These are phyloP conservation scores for Sebastes taczanowskii DNA, from an alignment of 2,797 vertebrate species.

Conservation along the genomic window DNA sequence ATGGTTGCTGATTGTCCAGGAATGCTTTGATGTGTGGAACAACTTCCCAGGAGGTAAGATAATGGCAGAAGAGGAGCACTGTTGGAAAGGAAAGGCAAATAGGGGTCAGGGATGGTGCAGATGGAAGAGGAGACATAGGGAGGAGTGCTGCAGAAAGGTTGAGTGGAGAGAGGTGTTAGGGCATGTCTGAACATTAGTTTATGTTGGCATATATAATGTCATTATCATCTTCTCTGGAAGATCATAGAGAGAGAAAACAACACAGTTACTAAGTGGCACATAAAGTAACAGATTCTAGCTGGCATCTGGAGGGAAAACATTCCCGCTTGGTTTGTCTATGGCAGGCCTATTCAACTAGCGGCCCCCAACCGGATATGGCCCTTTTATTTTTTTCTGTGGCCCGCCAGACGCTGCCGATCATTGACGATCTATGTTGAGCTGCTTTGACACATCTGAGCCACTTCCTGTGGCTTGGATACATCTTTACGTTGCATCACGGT, in stretches of 20 bases:
- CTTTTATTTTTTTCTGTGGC: too few relatives aligned
- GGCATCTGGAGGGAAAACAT: background rate
- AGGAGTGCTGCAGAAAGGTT: background rate
- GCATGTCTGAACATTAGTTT: background rate
- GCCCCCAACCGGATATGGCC: too few relatives aligned
- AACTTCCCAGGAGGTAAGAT: constrained; percentile 63
- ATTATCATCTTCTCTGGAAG: background rate
- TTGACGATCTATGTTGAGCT: too few relatives aligned
- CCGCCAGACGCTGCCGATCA: too few relatives aligned
- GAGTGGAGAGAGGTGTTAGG: too few relatives aligned
- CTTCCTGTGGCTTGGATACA: too few relatives aligned
- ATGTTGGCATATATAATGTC: background rate
- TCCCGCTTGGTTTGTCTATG: too few relatives aligned
- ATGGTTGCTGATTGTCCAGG: constrained; percentile 68
- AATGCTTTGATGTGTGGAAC: constrained; percentile 56
- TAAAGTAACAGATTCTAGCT: constrained; percentile 5
- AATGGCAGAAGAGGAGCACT: background rate
- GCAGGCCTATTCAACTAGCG: too few relatives aligned
- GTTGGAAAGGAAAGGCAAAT: constrained; percentile 10
- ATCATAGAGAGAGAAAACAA: background rate
- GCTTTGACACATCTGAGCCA: too few relatives aligned
- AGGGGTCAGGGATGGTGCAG: constrained; percentile 22
- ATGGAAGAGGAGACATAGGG: background rate
- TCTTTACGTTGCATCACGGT: too few relatives aligned
- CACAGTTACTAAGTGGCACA: constrained; percentile 1